Evolutionary conservation across 2,797 vertebrate genomes (phyloP), one percentile per base, ranked within the genome.

Genomic region (Chelidonichthys spinosus): DNA sequence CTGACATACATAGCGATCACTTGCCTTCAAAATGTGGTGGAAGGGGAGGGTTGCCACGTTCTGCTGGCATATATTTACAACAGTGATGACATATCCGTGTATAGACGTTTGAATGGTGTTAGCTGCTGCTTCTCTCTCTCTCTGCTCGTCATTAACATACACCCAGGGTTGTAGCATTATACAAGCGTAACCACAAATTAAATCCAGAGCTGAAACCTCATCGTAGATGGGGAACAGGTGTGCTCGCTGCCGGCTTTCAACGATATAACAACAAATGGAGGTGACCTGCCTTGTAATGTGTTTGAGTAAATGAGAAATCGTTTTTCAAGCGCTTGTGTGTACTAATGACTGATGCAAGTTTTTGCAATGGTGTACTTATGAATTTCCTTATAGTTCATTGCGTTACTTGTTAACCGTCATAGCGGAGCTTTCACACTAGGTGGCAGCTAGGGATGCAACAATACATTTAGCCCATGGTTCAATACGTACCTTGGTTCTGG

Each of bases 1-100:
- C 58, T 76, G 66, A 78, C 72, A 68, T 32, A 39, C 63, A 40
- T 0, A 60, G 74, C 85, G 66, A 65, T 43, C 58, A 35, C 40
- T 69, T 37, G 11, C 32, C 35, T 83, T 66, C 15, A 70, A 46
- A 65, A 70, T 7, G 9, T n/a, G 18, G 18, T 11, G 7, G 11
- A 11, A 10, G 36, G 55, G 42, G 15, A 17, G 46, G 17, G 9
- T 43, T 32, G 37, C 39, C 39, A 25, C 25, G 58, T 60, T 60
- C 18, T 60, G 58, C n/a, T 60, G 58, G 11, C 39, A 60, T 13
- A 32, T 14, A n/a, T 58, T 18, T 11, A 42, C 18, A 25, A 32
- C 17, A n/a, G 15, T 59, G 56, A 25, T 25, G 56, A 42, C 4
- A 2, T 5, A n/a, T 18, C 6, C 25, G 7, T 40, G 39, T 14